phyloP scores from a whole-genome alignment of 2,113 vertebrate genomes.

The Sminthopsis crassicaudata region DNA sequence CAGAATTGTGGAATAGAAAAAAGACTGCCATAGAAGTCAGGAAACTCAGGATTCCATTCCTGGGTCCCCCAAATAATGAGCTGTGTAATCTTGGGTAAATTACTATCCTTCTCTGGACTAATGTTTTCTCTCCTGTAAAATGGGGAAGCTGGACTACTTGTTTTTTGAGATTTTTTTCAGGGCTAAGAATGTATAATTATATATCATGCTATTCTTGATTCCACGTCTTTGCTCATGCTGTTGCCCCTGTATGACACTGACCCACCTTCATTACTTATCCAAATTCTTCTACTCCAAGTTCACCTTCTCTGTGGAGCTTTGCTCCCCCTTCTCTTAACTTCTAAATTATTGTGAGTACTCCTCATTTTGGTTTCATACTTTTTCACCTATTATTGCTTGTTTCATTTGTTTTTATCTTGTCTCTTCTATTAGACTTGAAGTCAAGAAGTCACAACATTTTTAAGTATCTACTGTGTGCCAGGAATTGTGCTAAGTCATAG shows the following conservation, averaged over 20 bases:
- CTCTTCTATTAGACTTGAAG: neutral
- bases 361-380: neutral
- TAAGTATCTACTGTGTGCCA: neutral
- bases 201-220: neutral
- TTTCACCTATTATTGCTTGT: neutral
- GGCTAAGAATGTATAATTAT: neutral
- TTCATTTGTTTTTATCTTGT: neutral
- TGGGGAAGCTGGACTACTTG: neutral
- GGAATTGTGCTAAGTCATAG: neutral
- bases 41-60: neutral
- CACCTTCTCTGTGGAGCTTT: neutral
- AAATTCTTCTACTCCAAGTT: neutral
- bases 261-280: neutral
- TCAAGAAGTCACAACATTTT: neutral
- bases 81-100: neutral
- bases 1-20: neutral
- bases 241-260: neutral
- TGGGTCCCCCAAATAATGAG: neutral
- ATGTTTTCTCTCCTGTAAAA: neutral
- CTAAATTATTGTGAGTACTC: neutral
- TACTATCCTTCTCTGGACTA: neutral
- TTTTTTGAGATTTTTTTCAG: neutral
- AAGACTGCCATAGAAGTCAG: neutral
- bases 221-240: neutral
- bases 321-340: neutral